Evolutionary conservation across 2,888 invertebrate genomes (phyloP), one percentile per base, ranked within the genome.

Genomic region (Craniophora ligustri): DNA sequence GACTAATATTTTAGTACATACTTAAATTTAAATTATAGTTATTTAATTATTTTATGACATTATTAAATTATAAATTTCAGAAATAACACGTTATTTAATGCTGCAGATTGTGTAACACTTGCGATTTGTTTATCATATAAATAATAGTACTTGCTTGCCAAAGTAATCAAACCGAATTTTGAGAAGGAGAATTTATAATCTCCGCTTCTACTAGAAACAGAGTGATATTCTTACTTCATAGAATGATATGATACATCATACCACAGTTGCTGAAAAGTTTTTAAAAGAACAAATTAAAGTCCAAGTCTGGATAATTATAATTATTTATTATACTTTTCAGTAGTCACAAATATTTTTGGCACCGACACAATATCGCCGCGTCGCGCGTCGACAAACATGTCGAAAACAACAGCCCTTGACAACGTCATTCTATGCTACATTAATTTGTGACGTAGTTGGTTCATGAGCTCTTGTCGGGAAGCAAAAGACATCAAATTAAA

Each of bases 311-410:
- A 39, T 53, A 44, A 47, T 63, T 32, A 39, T 46, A 49, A 66
- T 66, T 39, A 61, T 60, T 60, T 40, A 32, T 18, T 44, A 54
- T 34, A 46, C 31, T 47, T n/a, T 32, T 16, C 36, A 63, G 64
- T 54, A 47, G 55, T 51, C 30, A 11, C 30, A 19, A 3, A n/a
- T 48, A 36, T 62, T 64, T 48, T 55, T 55, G 68, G 63, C 63
- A 48, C 19, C 57, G 63, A 21, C 36, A 48, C 68, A 41, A 64
- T 30, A 32, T 47, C 32, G 15, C 28, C 66, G 47, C 49, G 44
- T 35, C 28, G 5, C 18, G 14, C 13, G 32, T 10, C 34, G 45
- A 64, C 45, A 50, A 18, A 41, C 15, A 30, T 50, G 44, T 36
- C 53, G 39, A 50, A 63, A 38, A 47, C 38, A 38, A 47, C 38